phyloP scores from a whole-genome alignment of 1,140 invertebrate species.

The Lepeophtheirus salmonis region DNA sequence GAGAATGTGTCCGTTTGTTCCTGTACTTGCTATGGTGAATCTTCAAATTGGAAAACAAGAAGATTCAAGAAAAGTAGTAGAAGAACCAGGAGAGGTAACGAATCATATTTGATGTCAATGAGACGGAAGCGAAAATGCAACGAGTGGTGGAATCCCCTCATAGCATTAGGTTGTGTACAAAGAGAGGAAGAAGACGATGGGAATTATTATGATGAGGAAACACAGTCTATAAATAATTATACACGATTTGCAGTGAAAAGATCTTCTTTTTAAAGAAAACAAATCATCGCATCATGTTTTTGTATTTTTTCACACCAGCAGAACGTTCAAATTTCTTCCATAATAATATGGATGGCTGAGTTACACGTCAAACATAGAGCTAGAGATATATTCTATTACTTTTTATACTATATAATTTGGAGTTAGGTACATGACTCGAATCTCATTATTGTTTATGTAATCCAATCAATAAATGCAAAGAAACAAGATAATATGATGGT shows the following conservation, averaged over 20 bases:
- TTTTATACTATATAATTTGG: too few species aligned
- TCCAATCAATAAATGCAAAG: too few species aligned
- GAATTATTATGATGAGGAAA: slow-evolving; percentile 18
- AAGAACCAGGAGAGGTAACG: not conserved
- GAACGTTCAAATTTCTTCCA: too few species aligned
- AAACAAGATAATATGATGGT: too few species aligned
- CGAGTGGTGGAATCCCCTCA: not conserved
- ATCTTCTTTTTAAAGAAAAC: slow-evolving; percentile 4
- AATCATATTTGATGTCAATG: too few species aligned
- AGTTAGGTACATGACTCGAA: too few species aligned
- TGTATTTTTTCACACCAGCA: too few species aligned
- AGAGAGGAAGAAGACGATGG: slow-evolving; percentile 8
- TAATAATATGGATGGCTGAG: too few species aligned
- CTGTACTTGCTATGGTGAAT: slow-evolving; percentile 22
- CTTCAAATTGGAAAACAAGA: not conserved
- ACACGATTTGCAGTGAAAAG: slow-evolving; percentile 9
- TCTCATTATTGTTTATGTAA: too few species aligned
- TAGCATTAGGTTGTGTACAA: not conserved
- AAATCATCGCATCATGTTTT: not conserved
- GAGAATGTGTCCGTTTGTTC: slow-evolving; percentile 22
- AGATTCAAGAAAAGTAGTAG: not conserved
- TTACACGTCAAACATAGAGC: too few species aligned
- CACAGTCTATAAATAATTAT: slow-evolving; percentile 14
- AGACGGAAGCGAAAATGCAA: not conserved
- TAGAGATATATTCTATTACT: too few species aligned